Conservation (phyloP, 2,888 invertebrate genomes). For the Pyrocoelia pectoralis region DNA sequence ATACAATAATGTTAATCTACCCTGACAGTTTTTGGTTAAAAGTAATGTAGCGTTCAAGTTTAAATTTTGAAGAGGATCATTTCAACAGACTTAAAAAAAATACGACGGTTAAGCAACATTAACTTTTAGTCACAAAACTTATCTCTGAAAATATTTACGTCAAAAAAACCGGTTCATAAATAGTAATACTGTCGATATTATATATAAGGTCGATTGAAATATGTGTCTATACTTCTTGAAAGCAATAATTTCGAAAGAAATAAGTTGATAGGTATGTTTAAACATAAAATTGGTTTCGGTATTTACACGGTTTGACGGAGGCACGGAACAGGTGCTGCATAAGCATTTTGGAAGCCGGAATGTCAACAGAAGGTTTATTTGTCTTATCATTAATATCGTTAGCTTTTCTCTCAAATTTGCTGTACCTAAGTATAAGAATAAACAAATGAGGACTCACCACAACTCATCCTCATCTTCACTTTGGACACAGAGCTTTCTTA, state of each 20-base stretch:
- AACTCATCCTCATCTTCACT: constrained; percentile 31
- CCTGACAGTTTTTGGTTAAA: background rate
- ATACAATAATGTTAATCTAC: background rate
- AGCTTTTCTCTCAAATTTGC: constrained; percentile 42
- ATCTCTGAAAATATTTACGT: constrained; percentile 24
- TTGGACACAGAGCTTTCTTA: constrained; percentile 20
- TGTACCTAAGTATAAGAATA: constrained; percentile 42
- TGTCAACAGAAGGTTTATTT: constrained; percentile 40
- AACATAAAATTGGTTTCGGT: constrained; percentile 22
- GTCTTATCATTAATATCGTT: constrained; percentile 46
- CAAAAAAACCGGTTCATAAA: constrained; percentile 30
- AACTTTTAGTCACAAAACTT: constrained; percentile 15
- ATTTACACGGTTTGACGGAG: constrained; percentile 42
- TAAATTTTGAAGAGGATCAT: no score
- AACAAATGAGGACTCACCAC: constrained; percentile 49
- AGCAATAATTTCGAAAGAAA: constrained; percentile 9
- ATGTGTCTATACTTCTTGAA: constrained; percentile 10
- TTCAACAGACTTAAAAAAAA: no score
- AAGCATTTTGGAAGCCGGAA: constrained; percentile 35
- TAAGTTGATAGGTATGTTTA: constrained; percentile 12
- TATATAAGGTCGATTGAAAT: constrained; percentile 26
- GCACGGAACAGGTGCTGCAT: constrained; percentile 42
- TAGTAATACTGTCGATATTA: background rate
- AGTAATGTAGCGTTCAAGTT: no score
- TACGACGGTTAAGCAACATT: no score